Evolutionary conservation across 2,113 vertebrate genomes (phyloP), one percentile per base, ranked within the genome.

Genomic region (Stictonetta naevosa): DNA sequence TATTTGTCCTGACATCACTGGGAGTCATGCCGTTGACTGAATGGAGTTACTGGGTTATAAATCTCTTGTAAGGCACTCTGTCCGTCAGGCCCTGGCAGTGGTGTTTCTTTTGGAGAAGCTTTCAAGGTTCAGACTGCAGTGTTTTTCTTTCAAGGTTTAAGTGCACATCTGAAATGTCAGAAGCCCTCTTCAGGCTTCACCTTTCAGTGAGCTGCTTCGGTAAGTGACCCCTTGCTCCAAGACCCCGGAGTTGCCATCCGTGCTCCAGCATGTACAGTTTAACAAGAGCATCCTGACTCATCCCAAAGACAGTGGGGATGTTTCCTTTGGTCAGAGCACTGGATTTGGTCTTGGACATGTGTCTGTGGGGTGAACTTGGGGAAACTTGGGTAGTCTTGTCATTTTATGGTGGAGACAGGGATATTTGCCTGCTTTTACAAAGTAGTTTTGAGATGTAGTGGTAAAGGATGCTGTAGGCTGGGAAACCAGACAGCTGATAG

Each of bases 241-340:
- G 2, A 53, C 29, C 25, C 7, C 14, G 1, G 60, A 17, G 38
- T 10, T 69, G 38, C 33, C 40, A 29, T 25, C 25, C 2, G 0
- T 56, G n/a, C 20, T 48, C 17, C 64, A 42, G 19, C 29, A 4
- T 12, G 17, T 1, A 2, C 73, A 25, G 50, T 64, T 46, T 66
- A 29, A 8, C 17, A 56, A 26, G 40, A 67, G 29, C 58, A 38
- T 36, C 4, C 14, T 26, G 31, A n/a, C 38, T 79, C 6, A 2
- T 20, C 9, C 25, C 33, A 26, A 23, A 79, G 53, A 28, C 11
- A 58, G 33, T 56, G 21, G 13, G 6, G 25, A 6, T 14, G 11
- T 52, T 33, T 36, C 53, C 28, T 74, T n/a, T 16, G 20, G 44
- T 68, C 38, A 73, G 76, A 71, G 52, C 62, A 22, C 4, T 23